Base-by-base conservation (phyloP, 2,113 vertebrate species). In the Chascanopsetta lugubris region DNA sequence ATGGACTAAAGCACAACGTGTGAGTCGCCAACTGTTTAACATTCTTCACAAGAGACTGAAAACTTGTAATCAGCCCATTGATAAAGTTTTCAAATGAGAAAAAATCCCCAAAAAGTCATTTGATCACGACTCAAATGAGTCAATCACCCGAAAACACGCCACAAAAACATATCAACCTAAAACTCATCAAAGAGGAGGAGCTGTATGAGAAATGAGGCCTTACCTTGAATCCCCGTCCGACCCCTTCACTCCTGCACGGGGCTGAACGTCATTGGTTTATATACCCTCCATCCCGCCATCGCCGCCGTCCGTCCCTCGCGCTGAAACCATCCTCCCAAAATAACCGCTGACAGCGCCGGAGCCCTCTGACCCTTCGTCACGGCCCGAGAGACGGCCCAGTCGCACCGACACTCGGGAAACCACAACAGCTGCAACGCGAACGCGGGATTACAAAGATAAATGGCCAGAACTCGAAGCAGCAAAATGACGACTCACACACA, bases 271-370 rank as follows among this genome's bases (percentile, higher is more conserved):
- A 12, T 17, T 9, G 38, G 49, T 46, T 92, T 92, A 91, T 86
- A 91, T 92, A 90, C 67, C 30, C 26, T 17, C 59, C 79, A 65
- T 80, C 80, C 62, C 65, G 25, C 74, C 69, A 79, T 81, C 63
- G 27, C 46, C 76, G 54, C 24, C 1, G 72, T 27, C 67, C 68
- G 58, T 38, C 29, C 84, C 69, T 67, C 11, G 29, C 49, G 61
- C 13, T 85, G 71, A 88, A 66, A 57, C 27, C 24, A 82, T 84
- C 79, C 73, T 77, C 87, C 84, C 40, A 91, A 92, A 93, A 91
- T 92, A 92, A 86, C 88, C 26, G 5, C 57, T 90, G 86, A 91
- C 83, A 60, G 60, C 78, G 59, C 60, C 4, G 6, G 32, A 58
- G 63, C 53, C 69, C 79, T 54, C 82, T 18, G 65, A 71, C 65